Percentiles rank a stretch among this genome's conserved stretches.
Evolutionary conservation across 2,888 invertebrate species (phyloP).

Genomic region (Acholoe squamosa): DNA sequence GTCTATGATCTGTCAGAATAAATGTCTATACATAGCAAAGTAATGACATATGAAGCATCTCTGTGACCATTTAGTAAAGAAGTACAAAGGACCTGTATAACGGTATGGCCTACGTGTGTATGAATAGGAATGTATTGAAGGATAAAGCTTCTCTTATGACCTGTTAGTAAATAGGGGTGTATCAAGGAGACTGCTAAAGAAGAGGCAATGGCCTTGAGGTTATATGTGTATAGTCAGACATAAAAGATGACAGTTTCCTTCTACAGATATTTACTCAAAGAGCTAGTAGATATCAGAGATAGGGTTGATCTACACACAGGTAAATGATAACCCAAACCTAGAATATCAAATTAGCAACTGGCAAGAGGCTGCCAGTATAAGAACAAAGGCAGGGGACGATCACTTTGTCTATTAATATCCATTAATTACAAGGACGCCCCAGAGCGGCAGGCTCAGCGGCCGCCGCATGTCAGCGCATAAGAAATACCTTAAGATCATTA

Average conservation of each 20-base stretch:
- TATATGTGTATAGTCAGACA: not conserved
- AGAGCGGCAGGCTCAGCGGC: not conserved
- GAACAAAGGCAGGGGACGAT: slow-evolving; percentile 47
- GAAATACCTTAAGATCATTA: slow-evolving; percentile 56
- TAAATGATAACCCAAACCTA: slow-evolving; percentile 44
- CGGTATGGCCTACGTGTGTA: too few species aligned
- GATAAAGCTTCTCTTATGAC: too few species aligned
- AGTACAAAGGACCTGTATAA: too few species aligned
- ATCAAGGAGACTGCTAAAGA: too few species aligned
- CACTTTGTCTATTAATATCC: slow-evolving; percentile 60
- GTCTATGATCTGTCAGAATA: too few species aligned
- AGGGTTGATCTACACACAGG: not conserved
- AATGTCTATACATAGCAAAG: too few species aligned
- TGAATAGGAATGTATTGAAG: too few species aligned
- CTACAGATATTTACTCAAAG: not conserved
- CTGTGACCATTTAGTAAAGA: too few species aligned
- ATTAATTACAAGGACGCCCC: slow-evolving; percentile 51
- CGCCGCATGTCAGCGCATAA: slow-evolving; percentile 44
- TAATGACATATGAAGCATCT: too few species aligned
- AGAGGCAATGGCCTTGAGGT: too few species aligned
- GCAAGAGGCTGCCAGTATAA: not conserved
- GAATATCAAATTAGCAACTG: slow-evolving; percentile 60
- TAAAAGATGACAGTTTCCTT: not conserved
- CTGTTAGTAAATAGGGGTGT: too few species aligned
- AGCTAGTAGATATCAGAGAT: not conserved